A percentile compares a stretch with the other conserved stretches of the same genome.
phyloP scores from a whole-genome alignment of 2,888 invertebrate genomes.

The Plemyria rubiginata region DNA sequence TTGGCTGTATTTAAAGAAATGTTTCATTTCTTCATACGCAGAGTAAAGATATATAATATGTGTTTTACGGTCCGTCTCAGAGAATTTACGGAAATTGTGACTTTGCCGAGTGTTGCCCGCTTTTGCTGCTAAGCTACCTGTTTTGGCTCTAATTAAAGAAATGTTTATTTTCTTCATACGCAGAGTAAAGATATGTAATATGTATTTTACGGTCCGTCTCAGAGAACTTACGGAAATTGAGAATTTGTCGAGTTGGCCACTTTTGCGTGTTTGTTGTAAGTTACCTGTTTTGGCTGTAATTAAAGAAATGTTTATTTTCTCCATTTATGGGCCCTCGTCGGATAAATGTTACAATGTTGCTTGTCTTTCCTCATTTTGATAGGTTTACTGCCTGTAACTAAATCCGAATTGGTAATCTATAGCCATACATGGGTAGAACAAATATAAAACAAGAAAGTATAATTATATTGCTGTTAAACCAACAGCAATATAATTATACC shows the following conservation, averaged over 20 bases:
- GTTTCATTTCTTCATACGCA: too few species aligned
- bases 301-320: too few species aligned
- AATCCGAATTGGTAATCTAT: too few species aligned
- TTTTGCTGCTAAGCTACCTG: not conserved
- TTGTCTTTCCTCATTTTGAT: not conserved
- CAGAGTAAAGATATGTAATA: too few species aligned
- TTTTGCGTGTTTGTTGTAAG: conserved; percentile 6
- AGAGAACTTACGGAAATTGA: conserved; percentile 58
- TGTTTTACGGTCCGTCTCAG: conserved; percentile 49
- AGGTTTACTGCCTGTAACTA: not conserved
- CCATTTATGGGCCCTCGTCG: not conserved
- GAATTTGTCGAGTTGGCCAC: conserved; percentile 54
- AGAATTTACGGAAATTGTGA: conserved; percentile 62
- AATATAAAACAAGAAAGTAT: too few species aligned
- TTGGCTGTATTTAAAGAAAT: too few species aligned
- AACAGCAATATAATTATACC: too few species aligned
- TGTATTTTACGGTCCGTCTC: conserved; percentile 51
- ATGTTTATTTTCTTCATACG: too few species aligned
- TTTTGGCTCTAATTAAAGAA: not conserved
- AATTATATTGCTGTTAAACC: too few species aligned
- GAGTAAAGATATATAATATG: too few species aligned
- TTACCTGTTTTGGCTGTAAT: not conserved
- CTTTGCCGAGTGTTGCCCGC: conserved; percentile 49
- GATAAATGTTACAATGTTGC: conserved; percentile 2
- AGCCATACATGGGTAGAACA: too few species aligned